Conservation (phyloP, 2,797 vertebrate genomes). For the Sphenopsis melanotis region DNA sequence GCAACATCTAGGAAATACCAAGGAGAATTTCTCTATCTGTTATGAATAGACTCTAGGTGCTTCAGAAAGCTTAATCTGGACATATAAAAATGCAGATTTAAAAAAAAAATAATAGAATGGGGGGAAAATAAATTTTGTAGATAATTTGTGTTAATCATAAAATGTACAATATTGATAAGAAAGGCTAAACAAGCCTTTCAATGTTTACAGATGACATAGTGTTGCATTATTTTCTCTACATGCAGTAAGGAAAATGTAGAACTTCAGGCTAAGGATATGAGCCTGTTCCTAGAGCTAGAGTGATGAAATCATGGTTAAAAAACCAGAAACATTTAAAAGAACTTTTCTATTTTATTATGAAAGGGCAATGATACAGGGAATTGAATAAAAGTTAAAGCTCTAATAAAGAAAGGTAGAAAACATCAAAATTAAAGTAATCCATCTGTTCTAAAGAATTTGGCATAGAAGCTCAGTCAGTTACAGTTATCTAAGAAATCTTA, state of each 20-base stretch:
- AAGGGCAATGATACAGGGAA: not conserved
- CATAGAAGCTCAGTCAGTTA: not conserved
- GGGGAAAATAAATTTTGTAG: not conserved
- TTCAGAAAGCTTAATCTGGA: not conserved
- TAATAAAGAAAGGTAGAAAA: not conserved
- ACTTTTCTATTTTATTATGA: not conserved
- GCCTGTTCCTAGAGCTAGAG: not conserved
- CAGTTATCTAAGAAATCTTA: not conserved
- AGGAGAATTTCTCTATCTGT: not conserved
- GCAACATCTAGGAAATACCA: not conserved
- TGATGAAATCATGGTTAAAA: not conserved
- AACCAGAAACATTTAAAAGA: not conserved
- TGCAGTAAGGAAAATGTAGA: too few species aligned
- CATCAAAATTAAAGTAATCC: not conserved
- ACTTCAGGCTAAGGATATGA: not conserved
- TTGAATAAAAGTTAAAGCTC: not conserved
- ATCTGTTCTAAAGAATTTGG: not conserved
- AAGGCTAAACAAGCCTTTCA: not conserved
- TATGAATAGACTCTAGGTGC: not conserved
- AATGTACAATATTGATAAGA: not conserved
- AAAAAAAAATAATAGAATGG: not conserved
- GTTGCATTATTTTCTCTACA: not conserved
- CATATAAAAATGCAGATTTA: not conserved
- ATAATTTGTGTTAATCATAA: not conserved
- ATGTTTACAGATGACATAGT: not conserved